Evolutionary conservation across 2,113 vertebrate species (phyloP), one percentile per base, ranked within the genome.

Genomic region (Otus sunia): DNA sequence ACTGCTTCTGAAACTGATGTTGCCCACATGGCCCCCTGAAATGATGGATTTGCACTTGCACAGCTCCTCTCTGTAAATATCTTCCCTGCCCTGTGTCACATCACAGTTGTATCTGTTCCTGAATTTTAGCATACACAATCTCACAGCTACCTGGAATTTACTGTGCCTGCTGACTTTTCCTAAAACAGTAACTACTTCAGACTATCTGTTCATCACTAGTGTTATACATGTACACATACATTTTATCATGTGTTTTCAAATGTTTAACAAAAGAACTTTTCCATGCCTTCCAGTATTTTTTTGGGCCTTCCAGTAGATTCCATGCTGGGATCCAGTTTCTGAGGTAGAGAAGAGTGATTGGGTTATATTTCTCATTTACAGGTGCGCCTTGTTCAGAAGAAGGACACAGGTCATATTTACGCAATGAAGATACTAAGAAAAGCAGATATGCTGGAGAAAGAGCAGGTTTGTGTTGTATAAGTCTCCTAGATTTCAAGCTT

Each of bases 361-460:
- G 23, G 14, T 64, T 88, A 2, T 71, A 5, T 93, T 82, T 93
- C 85, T 94, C 11, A 9, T 76, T 76, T 95, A 19, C 72, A 99
- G 99, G 99, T 99, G 16, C 99, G 99, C 58, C 97, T 99, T 3
- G 99, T 99, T 69, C 99, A 99, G 98, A 99, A 99, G 97, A 99
- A 99, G 96, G 99, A 99, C 96, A 99, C 99, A 0, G 99, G 99
- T 17, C 99, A 99, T 97, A 99, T 99, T 97, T 99, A 99, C 71
- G 99, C 99, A 96, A 99, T 99, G 99, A 99, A 99, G 97, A 99
- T 99, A 92, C 73, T 99, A 68, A 98, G 99, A 53, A 99, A 99
- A 98, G 98, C 99, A 20, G 99, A 99, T 96, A 99, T 99, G 99
- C 97, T 99, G 92, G 99, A 99, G 93, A 99, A 99, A 75, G 99